Conservation (phyloP, 2,888 invertebrate genomes). For the Pristionchus mayeri region DNA sequence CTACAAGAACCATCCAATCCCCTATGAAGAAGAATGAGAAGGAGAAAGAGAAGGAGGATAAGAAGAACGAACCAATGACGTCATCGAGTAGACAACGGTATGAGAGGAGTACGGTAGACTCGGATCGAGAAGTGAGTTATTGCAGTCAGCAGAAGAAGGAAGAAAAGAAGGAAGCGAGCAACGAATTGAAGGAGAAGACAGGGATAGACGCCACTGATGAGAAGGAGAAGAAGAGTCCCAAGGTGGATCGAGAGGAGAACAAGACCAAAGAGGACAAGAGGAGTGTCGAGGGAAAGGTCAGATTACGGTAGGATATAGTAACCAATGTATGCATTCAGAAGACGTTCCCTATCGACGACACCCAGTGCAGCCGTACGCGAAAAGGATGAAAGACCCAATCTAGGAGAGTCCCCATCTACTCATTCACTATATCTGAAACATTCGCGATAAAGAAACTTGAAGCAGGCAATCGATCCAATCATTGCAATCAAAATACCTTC, state of each 20-base stretch:
- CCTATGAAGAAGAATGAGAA: too few relatives aligned
- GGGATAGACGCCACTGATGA: neutral
- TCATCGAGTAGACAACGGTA: neutral
- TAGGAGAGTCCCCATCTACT: neutral
- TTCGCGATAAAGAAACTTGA: neutral
- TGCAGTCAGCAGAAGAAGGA: too few relatives aligned
- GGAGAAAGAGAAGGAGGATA: neutral
- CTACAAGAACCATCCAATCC: too few relatives aligned
- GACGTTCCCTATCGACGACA: neutral
- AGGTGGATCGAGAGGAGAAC: neutral
- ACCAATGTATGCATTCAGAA: too few relatives aligned
- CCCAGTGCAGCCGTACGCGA: neutral
- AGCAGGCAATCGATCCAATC: neutral
- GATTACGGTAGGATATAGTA: neutral
- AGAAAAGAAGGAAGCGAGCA: neutral
- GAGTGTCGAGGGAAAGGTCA: neutral
- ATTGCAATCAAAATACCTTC: conserved; percentile 74
- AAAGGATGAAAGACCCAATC: neutral
- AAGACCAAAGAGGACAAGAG: conserved; percentile 1
- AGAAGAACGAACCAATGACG: neutral
- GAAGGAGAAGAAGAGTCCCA: neutral
- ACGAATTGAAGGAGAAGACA: neutral
- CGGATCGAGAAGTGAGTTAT: too few relatives aligned
- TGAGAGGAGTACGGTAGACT: neutral
- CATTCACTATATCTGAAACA: conserved; percentile 11